A percentile compares a stretch with the other conserved stretches of the same genome.
These are phyloP conservation scores for Pogonocherus hispidulus DNA, from an alignment of 2,888 invertebrate species.

Conservation along the genomic window DNA sequence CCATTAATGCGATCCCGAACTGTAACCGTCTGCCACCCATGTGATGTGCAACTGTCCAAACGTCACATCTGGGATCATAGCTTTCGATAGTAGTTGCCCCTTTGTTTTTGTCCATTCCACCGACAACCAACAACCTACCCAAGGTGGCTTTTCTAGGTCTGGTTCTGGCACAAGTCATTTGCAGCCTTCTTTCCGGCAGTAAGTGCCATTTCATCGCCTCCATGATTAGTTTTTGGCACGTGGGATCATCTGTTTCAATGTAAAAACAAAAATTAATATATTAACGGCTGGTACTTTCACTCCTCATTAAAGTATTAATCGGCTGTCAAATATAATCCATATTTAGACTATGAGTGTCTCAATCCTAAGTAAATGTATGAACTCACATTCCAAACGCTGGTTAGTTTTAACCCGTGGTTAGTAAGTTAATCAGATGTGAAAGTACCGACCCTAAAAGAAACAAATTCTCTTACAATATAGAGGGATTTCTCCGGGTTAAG, in stretches of 20 bases:
- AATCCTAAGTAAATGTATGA: too few relatives aligned
- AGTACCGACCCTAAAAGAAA: too few relatives aligned
- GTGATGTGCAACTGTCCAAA: slow-evolving; percentile 82
- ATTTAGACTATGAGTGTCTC: too few relatives aligned
- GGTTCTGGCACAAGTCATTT: slow-evolving; percentile 84
- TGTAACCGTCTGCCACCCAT: slow-evolving; percentile 88
- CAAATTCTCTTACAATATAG: too few relatives aligned
- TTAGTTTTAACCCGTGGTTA: too few relatives aligned
- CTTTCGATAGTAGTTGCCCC: slow-evolving; percentile 92
- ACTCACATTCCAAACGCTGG: too few relatives aligned
- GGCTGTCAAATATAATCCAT: too few relatives aligned
- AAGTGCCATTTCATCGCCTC: slow-evolving; percentile 96
- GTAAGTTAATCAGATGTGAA: too few relatives aligned
- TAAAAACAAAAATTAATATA: too few relatives aligned
- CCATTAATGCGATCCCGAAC: slow-evolving; percentile 91
- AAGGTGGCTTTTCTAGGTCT: slow-evolving; percentile 93
- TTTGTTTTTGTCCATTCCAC: slow-evolving; percentile 95
- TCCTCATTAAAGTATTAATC: too few relatives aligned
- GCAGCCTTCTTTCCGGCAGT: slow-evolving; percentile 85
- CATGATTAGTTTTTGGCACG: slow-evolving; percentile 90
- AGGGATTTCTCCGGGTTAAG: too few relatives aligned
- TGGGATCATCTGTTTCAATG: slow-evolving; percentile 75
- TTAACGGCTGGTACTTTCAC: too few relatives aligned
- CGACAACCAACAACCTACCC: slow-evolving; percentile 86
- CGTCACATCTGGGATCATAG: slow-evolving; percentile 86